A percentile compares a stretch with the other conserved stretches of the same genome.
Conservation (phyloP, 2,113 vertebrate genomes). For the Gasterosteus aculeatus region DNA sequence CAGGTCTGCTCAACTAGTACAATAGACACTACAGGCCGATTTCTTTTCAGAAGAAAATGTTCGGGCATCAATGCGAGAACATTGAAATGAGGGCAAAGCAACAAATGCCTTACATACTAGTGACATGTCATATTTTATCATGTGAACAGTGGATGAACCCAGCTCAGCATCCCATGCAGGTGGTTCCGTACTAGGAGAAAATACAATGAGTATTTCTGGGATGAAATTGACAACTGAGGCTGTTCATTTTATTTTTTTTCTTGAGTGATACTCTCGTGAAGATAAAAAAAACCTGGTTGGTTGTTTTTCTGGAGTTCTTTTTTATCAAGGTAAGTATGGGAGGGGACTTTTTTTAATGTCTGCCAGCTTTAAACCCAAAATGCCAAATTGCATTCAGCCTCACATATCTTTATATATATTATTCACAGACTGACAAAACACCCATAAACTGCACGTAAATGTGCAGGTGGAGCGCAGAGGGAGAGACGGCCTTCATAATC, state of each 20-base stretch:
- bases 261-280: neutral
- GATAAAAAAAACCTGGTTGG: neutral
- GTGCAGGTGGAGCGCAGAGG: constrained; percentile 52
- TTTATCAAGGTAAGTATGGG: neutral
- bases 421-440: neutral
- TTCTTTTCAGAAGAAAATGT: constrained; percentile 19
- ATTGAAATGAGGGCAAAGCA: constrained; percentile 24
- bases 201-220: neutral
- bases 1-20: neutral
- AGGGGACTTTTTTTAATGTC: neutral
- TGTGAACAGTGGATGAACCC: constrained; percentile 28
- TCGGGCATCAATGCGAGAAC: constrained; percentile 1
- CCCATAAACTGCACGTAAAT: neutral
- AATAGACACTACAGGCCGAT: neutral
- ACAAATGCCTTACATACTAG: constrained; percentile 15
- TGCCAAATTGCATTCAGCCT: neutral
- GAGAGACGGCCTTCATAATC: constrained; percentile 45
- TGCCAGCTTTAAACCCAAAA: neutral
- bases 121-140: constrained; percentile 35
- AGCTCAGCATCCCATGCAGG: constrained; percentile 32
- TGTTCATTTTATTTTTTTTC: neutral
- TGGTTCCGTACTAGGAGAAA: neutral
- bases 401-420: neutral
- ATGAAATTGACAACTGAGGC: constrained; percentile 2
- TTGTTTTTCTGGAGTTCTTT: neutral